Base-by-base conservation (phyloP, 2,113 vertebrate species). In the Anseranas semipalmata region DNA sequence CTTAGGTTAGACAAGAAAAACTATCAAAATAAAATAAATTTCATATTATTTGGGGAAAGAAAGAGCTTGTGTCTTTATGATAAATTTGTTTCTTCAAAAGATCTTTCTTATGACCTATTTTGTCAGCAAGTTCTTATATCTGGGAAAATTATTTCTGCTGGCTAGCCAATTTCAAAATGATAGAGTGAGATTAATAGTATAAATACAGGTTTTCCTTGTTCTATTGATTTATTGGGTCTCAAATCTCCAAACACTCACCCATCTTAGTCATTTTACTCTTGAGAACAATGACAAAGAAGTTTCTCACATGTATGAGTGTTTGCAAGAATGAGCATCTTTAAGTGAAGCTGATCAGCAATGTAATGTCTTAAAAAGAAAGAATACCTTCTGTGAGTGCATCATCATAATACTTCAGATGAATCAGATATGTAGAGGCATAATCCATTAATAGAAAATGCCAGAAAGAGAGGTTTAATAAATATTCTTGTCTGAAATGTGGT, bases 131-230 rank as follows among this genome's bases (percentile, higher is more conserved):
- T 84, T 94, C 68, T 89, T 92, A 6, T 84, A 74, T 81, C 56
- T 78, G 30, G 48, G 25, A 87, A 67, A 45, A 92, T 91, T 94
- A 77, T 81, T 96, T 95, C 84, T 85, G 76, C 92, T 89, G 65
- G 46, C 32, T 84, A 63, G 86, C 77, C 28, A 63, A 78, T 84
- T 90, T 87, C 72, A 87, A 94, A 91, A 78, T 85, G 94, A 85
- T 71, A 77, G 74, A 65, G 52, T 93, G n/a, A 92, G 86, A 91
- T 93, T 90, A 88, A 90, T 90, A 92, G 71, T 59, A 83, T 74
- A 90, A 78, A 86, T 56, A 62, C 12, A 86, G 37, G 13, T 84
- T 94, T 89, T 90, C 50, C 86, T 89, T 90, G 41, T 84, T 86
- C n/a, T 39, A 8, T 87, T 94, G 93, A 95, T 96, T 77, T 90